These are phyloP conservation scores for Tinamus major DNA, from an alignment of 2,797 vertebrate species.

Conservation along the genomic window DNA sequence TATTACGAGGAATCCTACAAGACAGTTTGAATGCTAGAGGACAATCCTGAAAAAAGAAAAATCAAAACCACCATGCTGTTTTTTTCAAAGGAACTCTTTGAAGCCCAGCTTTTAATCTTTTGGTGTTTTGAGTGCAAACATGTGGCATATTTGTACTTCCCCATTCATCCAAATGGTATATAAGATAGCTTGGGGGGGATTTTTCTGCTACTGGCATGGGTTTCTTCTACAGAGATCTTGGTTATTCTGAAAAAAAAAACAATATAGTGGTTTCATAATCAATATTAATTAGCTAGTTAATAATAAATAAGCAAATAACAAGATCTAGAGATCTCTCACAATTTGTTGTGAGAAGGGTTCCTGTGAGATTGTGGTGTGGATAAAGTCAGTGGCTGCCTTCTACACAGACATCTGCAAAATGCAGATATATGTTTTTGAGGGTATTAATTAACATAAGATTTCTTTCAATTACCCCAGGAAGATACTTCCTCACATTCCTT, in stretches of 20 bases:
- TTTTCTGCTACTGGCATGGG: neutral
- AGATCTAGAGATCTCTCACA: neutral
- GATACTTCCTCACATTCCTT: neutral
- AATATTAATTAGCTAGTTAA: conserved; percentile 3
- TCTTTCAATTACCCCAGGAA: neutral
- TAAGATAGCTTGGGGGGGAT: neutral
- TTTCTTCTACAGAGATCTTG: neutral
- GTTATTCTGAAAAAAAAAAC: neutral
- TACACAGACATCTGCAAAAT: neutral
- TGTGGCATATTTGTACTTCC: neutral
- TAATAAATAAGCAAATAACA: neutral
- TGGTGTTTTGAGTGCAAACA: conserved; percentile 18
- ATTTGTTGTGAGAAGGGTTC: neutral
- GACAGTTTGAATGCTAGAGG: neutral
- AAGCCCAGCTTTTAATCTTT: conserved; percentile 26
- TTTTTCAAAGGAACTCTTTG: conserved; percentile 34
- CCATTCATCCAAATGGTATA: neutral
- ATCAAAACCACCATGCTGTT: neutral
- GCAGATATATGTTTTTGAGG: neutral
- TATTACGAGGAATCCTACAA: neutral
- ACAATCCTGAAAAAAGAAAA: neutral
- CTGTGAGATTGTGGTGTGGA: neutral
- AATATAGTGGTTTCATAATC: neutral
- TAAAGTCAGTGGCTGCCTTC: neutral
- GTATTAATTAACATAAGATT: neutral